These are phyloP conservation scores for Herpailurus yagouaroundi DNA, from an alignment of 2,113 vertebrate genomes.

Conservation along the genomic window DNA sequence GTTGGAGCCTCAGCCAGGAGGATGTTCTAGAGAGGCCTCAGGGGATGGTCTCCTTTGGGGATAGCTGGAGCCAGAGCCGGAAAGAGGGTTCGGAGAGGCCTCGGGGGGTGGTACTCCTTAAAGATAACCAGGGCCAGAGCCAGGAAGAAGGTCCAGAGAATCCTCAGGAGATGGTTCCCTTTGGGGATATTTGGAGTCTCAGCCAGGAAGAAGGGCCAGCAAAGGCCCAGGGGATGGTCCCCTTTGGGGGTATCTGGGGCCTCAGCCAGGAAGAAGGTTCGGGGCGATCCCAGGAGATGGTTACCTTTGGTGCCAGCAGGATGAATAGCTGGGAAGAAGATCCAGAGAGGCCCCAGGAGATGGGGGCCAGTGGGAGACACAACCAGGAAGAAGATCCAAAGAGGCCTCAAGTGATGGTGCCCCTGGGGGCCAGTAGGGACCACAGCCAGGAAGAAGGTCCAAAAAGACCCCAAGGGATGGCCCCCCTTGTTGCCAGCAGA, in stretches of 20 bases:
- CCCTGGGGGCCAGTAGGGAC: not conserved
- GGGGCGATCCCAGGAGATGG: not conserved
- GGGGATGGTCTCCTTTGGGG: accelerated
- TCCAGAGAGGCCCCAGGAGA: not conserved
- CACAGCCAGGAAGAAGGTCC: not conserved
- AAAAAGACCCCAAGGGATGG: not conserved
- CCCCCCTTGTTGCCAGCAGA: not conserved
- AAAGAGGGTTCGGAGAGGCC: not conserved
- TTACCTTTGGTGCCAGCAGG: not conserved
- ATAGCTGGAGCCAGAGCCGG: not conserved
- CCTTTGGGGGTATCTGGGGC: too few relatives aligned
- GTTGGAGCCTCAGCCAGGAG: not conserved
- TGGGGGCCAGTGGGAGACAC: not conserved
- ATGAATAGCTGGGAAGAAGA: not conserved
- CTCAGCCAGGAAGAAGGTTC: too few relatives aligned
- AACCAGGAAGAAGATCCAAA: not conserved
- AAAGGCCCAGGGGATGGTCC: too few relatives aligned
- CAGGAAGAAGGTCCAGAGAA: not conserved
- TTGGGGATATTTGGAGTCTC: not conserved
- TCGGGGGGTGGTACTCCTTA: not conserved
- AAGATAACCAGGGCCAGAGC: too few relatives aligned
- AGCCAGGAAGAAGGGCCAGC: not conserved
- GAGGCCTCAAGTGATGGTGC: not conserved
- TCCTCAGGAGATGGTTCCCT: accelerated
- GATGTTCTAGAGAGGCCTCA: not conserved